Percentiles rank a stretch among this genome's conserved stretches.
These are phyloP conservation scores for Drosophila multiciliata DNA, from an alignment of 2,888 invertebrate species.

Conservation along the genomic window DNA sequence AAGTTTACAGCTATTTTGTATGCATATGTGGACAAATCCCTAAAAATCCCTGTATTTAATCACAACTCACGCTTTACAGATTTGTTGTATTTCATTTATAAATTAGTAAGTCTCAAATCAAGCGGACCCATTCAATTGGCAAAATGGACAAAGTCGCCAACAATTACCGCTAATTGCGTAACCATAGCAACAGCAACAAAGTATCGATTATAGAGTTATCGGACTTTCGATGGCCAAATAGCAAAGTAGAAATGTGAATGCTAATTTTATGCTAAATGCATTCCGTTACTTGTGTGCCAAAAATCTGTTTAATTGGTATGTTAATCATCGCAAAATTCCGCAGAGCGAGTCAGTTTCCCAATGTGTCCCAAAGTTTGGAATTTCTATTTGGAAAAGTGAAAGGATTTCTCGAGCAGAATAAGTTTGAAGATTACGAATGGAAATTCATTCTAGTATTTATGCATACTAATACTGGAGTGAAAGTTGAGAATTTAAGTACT, in stretches of 20 bases:
- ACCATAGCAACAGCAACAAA: constrained; percentile 17
- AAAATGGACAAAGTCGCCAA: constrained; percentile 11
- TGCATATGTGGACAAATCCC: constrained; percentile 29
- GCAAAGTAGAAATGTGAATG: constrained; percentile 18
- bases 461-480: background rate
- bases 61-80: constrained; percentile 17
- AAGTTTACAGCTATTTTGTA: constrained; percentile 17
- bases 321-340: constrained; percentile 35
- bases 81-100: constrained; percentile 17
- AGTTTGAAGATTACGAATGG: background rate
- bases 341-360: constrained; percentile 12
- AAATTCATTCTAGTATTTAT: background rate
- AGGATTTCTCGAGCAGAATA: background rate
- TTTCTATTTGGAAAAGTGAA: background rate
- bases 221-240: constrained; percentile 2
- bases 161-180: constrained; percentile 42
- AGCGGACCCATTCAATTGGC: constrained; percentile 4
- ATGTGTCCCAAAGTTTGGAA: constrained; percentile 6
- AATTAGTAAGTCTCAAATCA: constrained; percentile 32
- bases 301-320: constrained; percentile 66
- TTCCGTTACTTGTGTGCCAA: constrained; percentile 43
- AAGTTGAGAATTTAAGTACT: too few relatives aligned
- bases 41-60: constrained; percentile 52
- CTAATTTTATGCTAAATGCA: constrained; percentile 31
- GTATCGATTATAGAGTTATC: constrained; percentile 8